These are phyloP conservation scores for Neuroscelio doddi DNA, from an alignment of 2,888 invertebrate species.

Conservation along the genomic window DNA sequence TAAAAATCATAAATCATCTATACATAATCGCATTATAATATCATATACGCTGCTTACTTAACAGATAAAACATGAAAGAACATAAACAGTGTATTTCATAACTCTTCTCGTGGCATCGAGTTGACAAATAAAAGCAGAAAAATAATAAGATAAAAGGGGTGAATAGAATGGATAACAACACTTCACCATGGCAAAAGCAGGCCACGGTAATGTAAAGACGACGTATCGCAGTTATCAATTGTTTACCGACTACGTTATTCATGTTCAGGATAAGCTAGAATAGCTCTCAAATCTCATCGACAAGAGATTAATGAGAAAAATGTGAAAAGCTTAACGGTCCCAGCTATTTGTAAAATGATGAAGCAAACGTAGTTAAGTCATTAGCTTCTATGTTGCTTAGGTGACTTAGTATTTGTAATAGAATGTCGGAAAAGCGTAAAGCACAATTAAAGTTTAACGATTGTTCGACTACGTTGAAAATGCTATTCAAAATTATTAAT, in stretches of 20 bases:
- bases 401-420: not conserved
- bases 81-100: constrained; percentile 17
- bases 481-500: too few species aligned
- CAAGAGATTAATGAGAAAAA: constrained; percentile 6
- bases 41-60: constrained; percentile 2
- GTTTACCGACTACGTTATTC: constrained; percentile 16
- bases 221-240: constrained; percentile 28
- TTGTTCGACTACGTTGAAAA: too few species aligned
- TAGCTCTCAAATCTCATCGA: constrained; percentile 4
- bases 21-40: not conserved
- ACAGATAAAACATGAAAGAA: not conserved
- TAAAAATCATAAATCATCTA: too few species aligned
- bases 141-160: not conserved
- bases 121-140: constrained; percentile 24
- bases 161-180: too few species aligned
- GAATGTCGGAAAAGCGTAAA: too few species aligned
- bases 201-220: not conserved
- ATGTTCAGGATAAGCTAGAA: not conserved
- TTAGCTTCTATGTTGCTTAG: not conserved
- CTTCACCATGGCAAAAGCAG: too few species aligned
- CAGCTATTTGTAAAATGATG: not conserved
- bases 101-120: constrained; percentile 15
- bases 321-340: not conserved
- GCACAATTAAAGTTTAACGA: too few species aligned
- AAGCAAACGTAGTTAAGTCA: not conserved